These are phyloP conservation scores for Bagarius yarrelli DNA, from an alignment of 2,113 vertebrate genomes.

Conservation along the genomic window DNA sequence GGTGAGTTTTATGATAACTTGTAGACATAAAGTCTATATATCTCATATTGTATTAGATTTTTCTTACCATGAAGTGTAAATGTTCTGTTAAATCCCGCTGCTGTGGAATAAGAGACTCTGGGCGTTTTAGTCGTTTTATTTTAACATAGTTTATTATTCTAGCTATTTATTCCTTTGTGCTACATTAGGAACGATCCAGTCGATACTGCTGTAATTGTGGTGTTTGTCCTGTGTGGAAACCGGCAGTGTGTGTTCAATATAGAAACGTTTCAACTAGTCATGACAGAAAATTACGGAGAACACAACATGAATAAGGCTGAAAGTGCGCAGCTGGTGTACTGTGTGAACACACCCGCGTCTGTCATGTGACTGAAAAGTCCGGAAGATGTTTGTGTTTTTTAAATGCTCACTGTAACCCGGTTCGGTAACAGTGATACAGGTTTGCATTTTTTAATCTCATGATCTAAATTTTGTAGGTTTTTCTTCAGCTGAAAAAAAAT, in stretches of 20 bases:
- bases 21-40: not conserved
- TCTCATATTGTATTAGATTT: not conserved
- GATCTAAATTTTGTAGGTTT: too few species aligned
- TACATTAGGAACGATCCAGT: not conserved
- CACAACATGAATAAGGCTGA: not conserved
- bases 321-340: not conserved
- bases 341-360: not conserved
- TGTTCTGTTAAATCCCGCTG: not conserved
- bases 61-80: not conserved
- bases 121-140: too few species aligned
- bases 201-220: not conserved
- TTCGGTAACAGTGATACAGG: not conserved
- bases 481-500: not conserved
- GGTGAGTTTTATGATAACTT: not conserved
- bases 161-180: too few species aligned
- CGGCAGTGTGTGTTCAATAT: not conserved
- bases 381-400: not conserved
- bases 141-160: too few species aligned
- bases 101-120: not conserved
- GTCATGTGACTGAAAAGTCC: slow-evolving; percentile 3
- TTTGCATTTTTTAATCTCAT: not conserved
- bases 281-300: not conserved
- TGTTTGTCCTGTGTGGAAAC: not conserved
- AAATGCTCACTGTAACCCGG: not conserved
- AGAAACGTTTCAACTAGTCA: too few species aligned